These are phyloP conservation scores for Drosophila pseudotalamancana DNA, from an alignment of 2,888 invertebrate species.

Conservation along the genomic window DNA sequence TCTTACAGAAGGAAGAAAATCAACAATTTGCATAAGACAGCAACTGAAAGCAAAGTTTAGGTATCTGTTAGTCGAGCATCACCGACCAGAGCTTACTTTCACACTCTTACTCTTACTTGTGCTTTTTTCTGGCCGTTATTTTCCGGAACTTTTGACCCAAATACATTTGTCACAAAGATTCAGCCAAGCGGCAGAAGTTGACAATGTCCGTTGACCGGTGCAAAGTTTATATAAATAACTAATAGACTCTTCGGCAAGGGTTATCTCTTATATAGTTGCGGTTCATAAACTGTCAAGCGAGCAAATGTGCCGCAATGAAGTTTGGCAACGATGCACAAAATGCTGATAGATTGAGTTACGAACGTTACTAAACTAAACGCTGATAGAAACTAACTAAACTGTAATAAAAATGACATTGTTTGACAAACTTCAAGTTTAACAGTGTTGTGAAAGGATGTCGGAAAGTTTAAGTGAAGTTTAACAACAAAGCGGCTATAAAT, in stretches of 20 bases:
- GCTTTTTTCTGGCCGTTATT: slow-evolving; percentile 68
- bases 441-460: not conserved
- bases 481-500: slow-evolving; percentile 1
- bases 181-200: slow-evolving; percentile 59
- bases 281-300: slow-evolving; percentile 38
- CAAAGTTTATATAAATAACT: slow-evolving; percentile 67
- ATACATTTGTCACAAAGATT: slow-evolving; percentile 70
- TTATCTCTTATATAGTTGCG: slow-evolving; percentile 10
- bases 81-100: too few relatives aligned
- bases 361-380: not conserved
- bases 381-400: slow-evolving; percentile 4
- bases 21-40: too few relatives aligned
- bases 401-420: not conserved
- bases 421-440: not conserved
- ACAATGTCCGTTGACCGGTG: slow-evolving; percentile 32
- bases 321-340: slow-evolving; percentile 17
- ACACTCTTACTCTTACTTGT: too few relatives aligned
- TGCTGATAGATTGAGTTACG: not conserved
- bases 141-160: slow-evolving; percentile 75
- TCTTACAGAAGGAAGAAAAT: too few relatives aligned
- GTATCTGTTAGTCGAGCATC: too few relatives aligned
- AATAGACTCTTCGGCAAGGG: slow-evolving; percentile 49
- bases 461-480: not conserved
- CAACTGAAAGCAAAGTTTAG: too few relatives aligned
- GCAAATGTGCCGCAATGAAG: slow-evolving; percentile 20